Evolutionary conservation across 2,113 vertebrate species (phyloP).

Genomic region (zebrafish (Danio rerio)): GRCz12tu NC_133190.1:10287501-10288000

Average conservation of each 20-base stretch:
- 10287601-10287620: background rate
- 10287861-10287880: too few species aligned
- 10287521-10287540: background rate
- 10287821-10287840: too few species aligned
- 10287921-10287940: too few species aligned
- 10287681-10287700: background rate
- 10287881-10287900: too few species aligned
- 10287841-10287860: too few species aligned
- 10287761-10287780: background rate
- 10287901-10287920: too few species aligned
- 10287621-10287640: background rate
- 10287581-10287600: background rate
- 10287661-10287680: background rate
- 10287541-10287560: background rate
- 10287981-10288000: too few species aligned
- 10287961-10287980: too few species aligned
- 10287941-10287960: too few species aligned
- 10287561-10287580: background rate
- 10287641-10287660: constrained; percentile 18
- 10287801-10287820: too few species aligned
- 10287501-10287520: constrained; percentile 1
- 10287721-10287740: background rate
- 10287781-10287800: background rate
- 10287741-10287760: background rate
- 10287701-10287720: background rate